Evolutionary conservation across 2,797 vertebrate species (phyloP).

Genomic region (Pygocentrus nattereri): DNA sequence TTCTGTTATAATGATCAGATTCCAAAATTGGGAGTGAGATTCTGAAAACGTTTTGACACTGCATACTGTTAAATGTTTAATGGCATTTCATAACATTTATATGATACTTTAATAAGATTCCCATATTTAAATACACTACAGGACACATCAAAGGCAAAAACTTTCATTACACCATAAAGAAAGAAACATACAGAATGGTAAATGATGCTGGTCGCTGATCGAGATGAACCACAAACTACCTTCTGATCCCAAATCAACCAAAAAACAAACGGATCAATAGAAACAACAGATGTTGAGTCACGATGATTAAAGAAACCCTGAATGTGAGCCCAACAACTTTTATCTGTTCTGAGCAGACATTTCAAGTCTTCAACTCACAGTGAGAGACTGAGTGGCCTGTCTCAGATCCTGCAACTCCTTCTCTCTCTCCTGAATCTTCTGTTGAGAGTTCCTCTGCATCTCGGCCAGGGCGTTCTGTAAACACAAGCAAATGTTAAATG

Average conservation of each 20-base stretch:
- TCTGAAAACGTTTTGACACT: too few species aligned
- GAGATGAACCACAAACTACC: too few species aligned
- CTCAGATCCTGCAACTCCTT: constrained; percentile 76
- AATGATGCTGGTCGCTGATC: too few species aligned
- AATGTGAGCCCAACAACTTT: neutral
- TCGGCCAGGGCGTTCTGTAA: constrained; percentile 73
- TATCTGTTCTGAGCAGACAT: neutral
- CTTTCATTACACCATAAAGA: too few species aligned
- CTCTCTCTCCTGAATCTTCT: constrained; percentile 74
- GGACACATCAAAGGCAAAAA: too few species aligned
- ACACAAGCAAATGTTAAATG: constrained; percentile 17
- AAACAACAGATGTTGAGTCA: neutral
- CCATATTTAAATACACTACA: too few species aligned
- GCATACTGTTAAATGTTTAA: too few species aligned
- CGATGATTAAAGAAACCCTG: neutral
- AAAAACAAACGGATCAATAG: neutral
- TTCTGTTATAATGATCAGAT: too few species aligned
- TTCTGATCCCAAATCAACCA: neutral
- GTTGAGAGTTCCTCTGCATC: constrained; percentile 71
- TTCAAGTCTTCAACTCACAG: constrained; percentile 67
- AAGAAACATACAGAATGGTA: too few species aligned
- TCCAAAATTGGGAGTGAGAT: too few species aligned
- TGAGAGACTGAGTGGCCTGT: constrained; percentile 74
- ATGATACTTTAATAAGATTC: too few species aligned
- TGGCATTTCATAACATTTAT: too few species aligned